Percentiles rank a stretch among this genome's conserved stretches.
These are phyloP conservation scores for Agrotis exclamationis DNA, from an alignment of 2,888 invertebrate species.

Conservation along the genomic window DNA sequence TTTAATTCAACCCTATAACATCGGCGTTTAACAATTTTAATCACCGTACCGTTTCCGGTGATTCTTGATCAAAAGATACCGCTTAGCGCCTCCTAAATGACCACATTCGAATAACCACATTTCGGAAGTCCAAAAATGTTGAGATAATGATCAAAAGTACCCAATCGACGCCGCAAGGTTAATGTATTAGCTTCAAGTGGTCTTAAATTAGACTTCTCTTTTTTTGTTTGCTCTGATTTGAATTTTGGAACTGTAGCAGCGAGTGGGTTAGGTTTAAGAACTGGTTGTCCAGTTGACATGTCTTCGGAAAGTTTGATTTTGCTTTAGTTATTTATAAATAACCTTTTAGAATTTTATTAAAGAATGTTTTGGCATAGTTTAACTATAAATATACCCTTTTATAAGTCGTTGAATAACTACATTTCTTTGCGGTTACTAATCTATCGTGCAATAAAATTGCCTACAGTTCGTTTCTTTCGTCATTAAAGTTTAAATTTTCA, in stretches of 20 bases:
- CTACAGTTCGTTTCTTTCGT: no score
- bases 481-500: no score
- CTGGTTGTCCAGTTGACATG: constrained; percentile 10
- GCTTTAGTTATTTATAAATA: background rate
- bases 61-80: constrained; percentile 62
- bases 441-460: no score
- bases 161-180: constrained; percentile 54
- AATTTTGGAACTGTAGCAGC: constrained; percentile 15
- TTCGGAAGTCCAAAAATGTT: constrained; percentile 67
- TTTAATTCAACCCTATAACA: constrained; percentile 45
- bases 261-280: background rate
- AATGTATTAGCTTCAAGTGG: constrained; percentile 62
- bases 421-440: background rate
- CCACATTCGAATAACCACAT: constrained; percentile 58
- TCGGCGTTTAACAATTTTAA: constrained; percentile 55
- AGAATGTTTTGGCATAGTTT: background rate
- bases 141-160: constrained; percentile 65
- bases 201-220: constrained; percentile 56
- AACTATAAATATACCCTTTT: background rate
- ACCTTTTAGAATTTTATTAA: background rate
- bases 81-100: constrained; percentile 64
- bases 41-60: constrained; percentile 63
- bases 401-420: background rate
- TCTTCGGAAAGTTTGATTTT: constrained; percentile 9
- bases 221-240: constrained; percentile 37